Evolutionary conservation across 2,113 vertebrate genomes (phyloP), one percentile per base, ranked within the genome.

Genomic region (Pangasianodon hypophthalmus): DNA sequence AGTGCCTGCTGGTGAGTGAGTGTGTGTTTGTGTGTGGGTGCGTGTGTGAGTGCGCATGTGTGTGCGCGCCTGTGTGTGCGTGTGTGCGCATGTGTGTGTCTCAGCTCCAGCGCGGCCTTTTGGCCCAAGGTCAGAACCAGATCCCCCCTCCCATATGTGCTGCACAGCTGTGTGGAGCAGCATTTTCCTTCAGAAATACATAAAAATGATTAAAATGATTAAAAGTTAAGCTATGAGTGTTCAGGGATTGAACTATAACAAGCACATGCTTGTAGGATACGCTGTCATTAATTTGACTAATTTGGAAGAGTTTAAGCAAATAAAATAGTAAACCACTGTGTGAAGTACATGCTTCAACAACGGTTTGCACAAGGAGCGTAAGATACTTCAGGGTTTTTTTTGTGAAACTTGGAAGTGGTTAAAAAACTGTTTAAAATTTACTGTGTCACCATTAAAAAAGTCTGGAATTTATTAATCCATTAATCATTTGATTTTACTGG

Each of bases 1-100:
- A 98, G 93, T 99, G 98, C 95, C 96, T 99, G 93, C 96, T 99
- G 93, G 98, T 99, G 97, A 98, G 98, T 96, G 84, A 62, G 44
- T 84, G 54, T 13, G 60, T 67, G 77, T 54, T 56, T n/a, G 41
- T 32, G 37, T 64, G 41, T 14, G 5, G 32, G 41, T 4, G 56
- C 16, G 26, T 32, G 29, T 32, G 52, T 19, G 50, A 18, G 14
- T 58, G 85, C 26, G 69, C 11, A 19, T 87, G 32, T 16, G 64
- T 62, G 88, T 58, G 18, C n/a, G n/a, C n/a, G n/a, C n/a, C 44
- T 84, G 54, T 7, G 60, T 67, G 41, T 4, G 56, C 16, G 13
- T 32, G 29, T 32, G 14, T 58, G 85, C 26, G 69, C 11, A 19
- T 87, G 32, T 16, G 64, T 62, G 88, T 58, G 18, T 80, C 1